Evolutionary conservation across 2,113 vertebrate genomes (phyloP).

Genomic region (Leiothrix lutea): DNA sequence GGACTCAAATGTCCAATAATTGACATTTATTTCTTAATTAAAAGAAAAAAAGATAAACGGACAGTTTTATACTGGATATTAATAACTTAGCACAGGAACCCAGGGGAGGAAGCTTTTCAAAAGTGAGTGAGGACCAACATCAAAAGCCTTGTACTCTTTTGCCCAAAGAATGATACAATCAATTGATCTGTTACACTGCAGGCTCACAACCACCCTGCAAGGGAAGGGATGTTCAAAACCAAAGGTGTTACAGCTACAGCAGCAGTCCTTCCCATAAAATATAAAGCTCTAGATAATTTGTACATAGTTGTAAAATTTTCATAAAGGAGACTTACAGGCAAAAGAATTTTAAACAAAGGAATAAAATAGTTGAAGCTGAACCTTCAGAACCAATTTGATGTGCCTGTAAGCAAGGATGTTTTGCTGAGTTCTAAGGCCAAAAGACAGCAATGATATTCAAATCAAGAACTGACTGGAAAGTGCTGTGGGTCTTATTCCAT

Average conservation of each 20-base stretch:
- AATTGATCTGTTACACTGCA: background rate
- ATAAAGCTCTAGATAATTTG: background rate
- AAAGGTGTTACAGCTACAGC: background rate
- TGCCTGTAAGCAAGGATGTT: background rate
- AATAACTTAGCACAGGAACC: background rate
- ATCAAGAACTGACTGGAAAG: background rate
- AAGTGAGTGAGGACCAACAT: background rate
- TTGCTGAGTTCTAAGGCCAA: background rate
- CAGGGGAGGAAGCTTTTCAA: background rate
- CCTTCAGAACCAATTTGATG: background rate
- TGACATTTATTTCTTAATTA: background rate
- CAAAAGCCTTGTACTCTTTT: background rate
- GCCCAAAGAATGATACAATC: background rate
- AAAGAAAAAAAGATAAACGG: background rate
- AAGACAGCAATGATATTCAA: background rate
- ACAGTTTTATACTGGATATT: background rate
- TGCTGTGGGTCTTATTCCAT: background rate
- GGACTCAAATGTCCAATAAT: background rate
- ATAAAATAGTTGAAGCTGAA: background rate
- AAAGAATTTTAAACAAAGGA: background rate
- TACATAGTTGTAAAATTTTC: background rate
- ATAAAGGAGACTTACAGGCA: fast-evolving
- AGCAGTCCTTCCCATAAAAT: background rate
- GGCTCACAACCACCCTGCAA: background rate
- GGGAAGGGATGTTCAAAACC: background rate